These are phyloP conservation scores for Pipistrellus pipistrellus DNA, from an alignment of 2,797 vertebrate species.

Conservation along the genomic window DNA sequence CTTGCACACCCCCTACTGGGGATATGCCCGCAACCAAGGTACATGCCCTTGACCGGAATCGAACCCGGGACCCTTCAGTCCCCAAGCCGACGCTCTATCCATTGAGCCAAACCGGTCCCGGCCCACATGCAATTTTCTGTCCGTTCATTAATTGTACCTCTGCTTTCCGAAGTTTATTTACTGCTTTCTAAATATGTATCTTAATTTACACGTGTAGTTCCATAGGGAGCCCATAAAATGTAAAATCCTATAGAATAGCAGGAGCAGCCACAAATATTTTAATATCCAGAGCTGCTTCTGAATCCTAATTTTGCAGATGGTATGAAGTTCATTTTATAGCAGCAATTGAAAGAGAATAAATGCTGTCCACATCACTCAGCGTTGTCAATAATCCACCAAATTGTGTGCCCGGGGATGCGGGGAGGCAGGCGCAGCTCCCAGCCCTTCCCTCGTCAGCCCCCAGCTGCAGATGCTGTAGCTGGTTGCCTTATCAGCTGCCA, in stretches of 20 bases:
- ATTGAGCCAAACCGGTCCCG: too few species aligned
- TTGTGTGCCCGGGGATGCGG: slow-evolving; percentile 41
- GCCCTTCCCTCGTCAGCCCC: slow-evolving; percentile 15
- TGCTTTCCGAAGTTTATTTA: slow-evolving; percentile 80
- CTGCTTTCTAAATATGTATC: slow-evolving; percentile 82
- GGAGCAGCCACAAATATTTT: slow-evolving; percentile 75
- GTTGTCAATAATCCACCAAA: slow-evolving; percentile 64
- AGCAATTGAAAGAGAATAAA: slow-evolving; percentile 82
- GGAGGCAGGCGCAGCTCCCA: neutral
- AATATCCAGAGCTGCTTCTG: slow-evolving; percentile 78
- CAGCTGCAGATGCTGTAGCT: neutral
- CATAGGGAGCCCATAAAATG: slow-evolving; percentile 61
- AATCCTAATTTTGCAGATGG: slow-evolving; percentile 82
- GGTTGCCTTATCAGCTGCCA: neutral
- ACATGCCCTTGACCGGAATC: too few species aligned
- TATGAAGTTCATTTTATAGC: slow-evolving; percentile 77
- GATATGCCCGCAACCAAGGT: too few species aligned
- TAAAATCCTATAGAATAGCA: slow-evolving; percentile 77
- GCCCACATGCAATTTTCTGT: slow-evolving; percentile 72
- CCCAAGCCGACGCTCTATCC: too few species aligned
- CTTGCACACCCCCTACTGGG: too few species aligned
- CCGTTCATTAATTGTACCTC: slow-evolving; percentile 77
- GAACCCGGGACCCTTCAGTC: too few species aligned
- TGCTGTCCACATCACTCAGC: slow-evolving; percentile 65
- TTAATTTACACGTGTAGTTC: slow-evolving; percentile 64